Percentiles rank a stretch among this genome's conserved stretches.
phyloP scores from a whole-genome alignment of 2,888 invertebrate species.

The Cordylochernes scorpioides region DNA sequence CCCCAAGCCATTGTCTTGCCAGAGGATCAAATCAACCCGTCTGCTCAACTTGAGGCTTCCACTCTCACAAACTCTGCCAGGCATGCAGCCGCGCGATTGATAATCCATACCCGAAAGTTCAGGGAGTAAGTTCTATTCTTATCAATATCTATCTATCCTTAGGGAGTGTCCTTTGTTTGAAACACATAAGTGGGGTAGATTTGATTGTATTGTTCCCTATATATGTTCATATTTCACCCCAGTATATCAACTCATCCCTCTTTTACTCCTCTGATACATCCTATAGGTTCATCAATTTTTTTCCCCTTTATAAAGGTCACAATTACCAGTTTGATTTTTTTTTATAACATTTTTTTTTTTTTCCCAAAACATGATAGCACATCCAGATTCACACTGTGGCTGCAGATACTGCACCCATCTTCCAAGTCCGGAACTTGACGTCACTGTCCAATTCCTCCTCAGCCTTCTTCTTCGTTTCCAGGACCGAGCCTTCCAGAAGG shows the following conservation, averaged over 20 bases:
- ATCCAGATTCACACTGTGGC: conserved; percentile 1
- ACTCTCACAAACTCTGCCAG: too few relatives aligned
- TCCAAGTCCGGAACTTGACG: conserved; percentile 29
- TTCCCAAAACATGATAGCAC: too few relatives aligned
- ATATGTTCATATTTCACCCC: neutral
- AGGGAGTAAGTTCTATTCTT: conserved; percentile 25
- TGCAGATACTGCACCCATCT: conserved; percentile 33
- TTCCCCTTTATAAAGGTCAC: too few relatives aligned
- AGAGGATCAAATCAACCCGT: too few relatives aligned
- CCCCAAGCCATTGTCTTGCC: too few relatives aligned
- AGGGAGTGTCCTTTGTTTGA: neutral
- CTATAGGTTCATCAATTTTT: too few relatives aligned
- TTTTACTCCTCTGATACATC: neutral
- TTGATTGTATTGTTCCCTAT: neutral
- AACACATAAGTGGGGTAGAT: neutral
- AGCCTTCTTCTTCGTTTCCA: conserved; percentile 33
- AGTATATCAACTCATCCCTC: neutral
- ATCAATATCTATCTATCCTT: conserved; percentile 1
- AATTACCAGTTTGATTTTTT: too few relatives aligned
- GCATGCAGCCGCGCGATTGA: conserved; percentile 8
- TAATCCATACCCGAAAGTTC: conserved; percentile 24
- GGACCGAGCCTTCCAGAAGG: conserved; percentile 31
- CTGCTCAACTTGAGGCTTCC: too few relatives aligned
- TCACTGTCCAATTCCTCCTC: conserved; percentile 26
- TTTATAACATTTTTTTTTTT: too few relatives aligned